These are phyloP conservation scores for Perca flavescens DNA, from an alignment of 2,113 vertebrate genomes.

Conservation along the genomic window DNA sequence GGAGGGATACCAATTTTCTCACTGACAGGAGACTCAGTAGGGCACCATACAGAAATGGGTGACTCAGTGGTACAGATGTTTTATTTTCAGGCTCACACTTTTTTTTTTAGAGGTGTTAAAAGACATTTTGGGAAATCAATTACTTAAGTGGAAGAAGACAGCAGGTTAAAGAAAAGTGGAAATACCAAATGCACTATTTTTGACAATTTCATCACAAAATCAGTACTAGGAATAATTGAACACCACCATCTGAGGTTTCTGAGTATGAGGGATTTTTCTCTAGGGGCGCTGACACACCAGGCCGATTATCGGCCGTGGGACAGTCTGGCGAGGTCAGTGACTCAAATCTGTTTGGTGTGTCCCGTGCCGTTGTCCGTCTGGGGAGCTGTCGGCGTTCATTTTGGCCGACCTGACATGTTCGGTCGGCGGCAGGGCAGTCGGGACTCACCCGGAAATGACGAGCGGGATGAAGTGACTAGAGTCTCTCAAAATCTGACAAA, in stretches of 20 bases:
- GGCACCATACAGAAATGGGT: constrained; percentile 31
- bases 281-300: too few relatives aligned
- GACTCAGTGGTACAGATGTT: constrained; percentile 39
- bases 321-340: too few relatives aligned
- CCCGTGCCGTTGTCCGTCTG: too few relatives aligned
- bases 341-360: too few relatives aligned
- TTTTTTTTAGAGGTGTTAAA: constrained; percentile 28
- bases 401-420: too few relatives aligned
- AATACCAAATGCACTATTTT: constrained; percentile 1
- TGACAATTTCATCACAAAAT: background rate
- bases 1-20: constrained; percentile 50
- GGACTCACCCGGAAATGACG: too few relatives aligned
- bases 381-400: too few relatives aligned
- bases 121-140: constrained; percentile 49
- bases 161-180: constrained; percentile 40
- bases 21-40: constrained; percentile 14
- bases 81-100: constrained; percentile 1
- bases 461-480: too few relatives aligned
- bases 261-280: background rate
- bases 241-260: background rate
- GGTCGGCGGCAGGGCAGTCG: too few relatives aligned
- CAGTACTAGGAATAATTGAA: background rate
- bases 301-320: too few relatives aligned
- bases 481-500: too few relatives aligned
- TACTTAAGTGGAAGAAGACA: constrained; percentile 39